These are phyloP conservation scores for Andricus curvator DNA, from an alignment of 2,888 invertebrate species.

Conservation along the genomic window DNA sequence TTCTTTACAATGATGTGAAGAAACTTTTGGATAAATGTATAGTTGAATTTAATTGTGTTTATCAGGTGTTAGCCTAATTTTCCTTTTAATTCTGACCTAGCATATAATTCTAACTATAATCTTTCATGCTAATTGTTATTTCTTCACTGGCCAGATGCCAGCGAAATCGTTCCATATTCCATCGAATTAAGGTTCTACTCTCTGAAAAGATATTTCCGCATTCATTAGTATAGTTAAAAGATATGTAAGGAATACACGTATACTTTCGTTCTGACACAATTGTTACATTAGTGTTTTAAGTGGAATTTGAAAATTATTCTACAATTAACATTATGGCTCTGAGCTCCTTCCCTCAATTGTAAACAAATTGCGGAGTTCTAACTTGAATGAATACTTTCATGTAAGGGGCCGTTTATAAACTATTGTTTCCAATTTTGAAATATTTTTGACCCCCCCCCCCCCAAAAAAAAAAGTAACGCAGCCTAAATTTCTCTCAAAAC, in stretches of 20 bases:
- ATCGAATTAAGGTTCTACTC: neutral
- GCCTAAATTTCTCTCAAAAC: no score
- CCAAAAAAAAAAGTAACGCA: no score
- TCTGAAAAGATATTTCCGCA: neutral
- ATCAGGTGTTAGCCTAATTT: neutral
- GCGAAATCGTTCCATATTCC: slow-evolving; percentile 37
- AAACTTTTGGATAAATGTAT: neutral
- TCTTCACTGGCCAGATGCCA: slow-evolving; percentile 13
- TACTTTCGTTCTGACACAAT: slow-evolving; percentile 33
- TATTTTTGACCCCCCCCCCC: no score
- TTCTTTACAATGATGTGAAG: neutral
- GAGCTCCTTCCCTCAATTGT: slow-evolving; percentile 25
- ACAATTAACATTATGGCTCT: slow-evolving; percentile 16
- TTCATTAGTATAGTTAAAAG: neutral
- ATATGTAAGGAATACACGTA: slow-evolving; percentile 7
- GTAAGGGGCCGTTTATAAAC: no score
- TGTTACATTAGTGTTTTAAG: slow-evolving; percentile 16
- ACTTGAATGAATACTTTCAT: neutral
- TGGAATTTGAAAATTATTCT: slow-evolving; percentile 13
- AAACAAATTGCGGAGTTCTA: slow-evolving; percentile 3
- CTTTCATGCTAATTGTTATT: neutral
- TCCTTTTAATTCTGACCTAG: neutral
- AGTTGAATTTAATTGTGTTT: neutral
- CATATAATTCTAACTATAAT: no score
- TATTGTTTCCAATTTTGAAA: no score